A percentile compares a stretch with the other conserved stretches of the same genome.
Conservation (phyloP, 2,113 vertebrate genomes). For the Rutilus rutilus region DNA sequence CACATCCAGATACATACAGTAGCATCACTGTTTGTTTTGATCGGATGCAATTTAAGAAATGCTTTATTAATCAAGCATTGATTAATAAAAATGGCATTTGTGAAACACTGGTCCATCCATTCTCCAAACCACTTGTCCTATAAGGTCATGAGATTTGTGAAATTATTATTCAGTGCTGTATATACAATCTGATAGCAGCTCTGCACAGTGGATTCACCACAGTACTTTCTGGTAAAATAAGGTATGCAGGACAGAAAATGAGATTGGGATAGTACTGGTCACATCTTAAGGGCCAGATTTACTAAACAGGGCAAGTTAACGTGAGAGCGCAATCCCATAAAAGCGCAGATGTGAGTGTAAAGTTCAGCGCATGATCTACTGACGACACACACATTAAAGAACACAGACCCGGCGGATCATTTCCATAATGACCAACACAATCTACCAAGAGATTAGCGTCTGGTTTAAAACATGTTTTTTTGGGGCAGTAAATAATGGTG, state of each 20-base stretch:
- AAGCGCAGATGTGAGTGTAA: no score
- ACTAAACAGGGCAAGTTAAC: no score
- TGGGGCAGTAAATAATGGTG: no score
- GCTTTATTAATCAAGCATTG: not conserved
- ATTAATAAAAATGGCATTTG: not conserved
- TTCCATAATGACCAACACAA: no score
- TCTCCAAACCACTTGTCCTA: not conserved
- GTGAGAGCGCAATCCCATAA: no score
- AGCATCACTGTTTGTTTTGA: not conserved
- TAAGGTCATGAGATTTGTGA: not conserved
- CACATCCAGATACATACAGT: not conserved
- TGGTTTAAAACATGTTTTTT: no score
- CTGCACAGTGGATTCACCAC: not conserved
- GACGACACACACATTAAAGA: no score
- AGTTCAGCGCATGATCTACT: no score
- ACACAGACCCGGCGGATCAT: no score
- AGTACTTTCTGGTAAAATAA: not conserved
- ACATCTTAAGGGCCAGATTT: not conserved
- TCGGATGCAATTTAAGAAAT: not conserved
- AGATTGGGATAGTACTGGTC: not conserved
- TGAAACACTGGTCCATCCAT: not conserved
- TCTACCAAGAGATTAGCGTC: no score
- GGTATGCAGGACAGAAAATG: not conserved
- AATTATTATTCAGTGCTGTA: not conserved
- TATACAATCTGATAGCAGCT: not conserved